Conservation (phyloP, 2,797 vertebrate genomes). For the Sylvilagus floridanus region DNA sequence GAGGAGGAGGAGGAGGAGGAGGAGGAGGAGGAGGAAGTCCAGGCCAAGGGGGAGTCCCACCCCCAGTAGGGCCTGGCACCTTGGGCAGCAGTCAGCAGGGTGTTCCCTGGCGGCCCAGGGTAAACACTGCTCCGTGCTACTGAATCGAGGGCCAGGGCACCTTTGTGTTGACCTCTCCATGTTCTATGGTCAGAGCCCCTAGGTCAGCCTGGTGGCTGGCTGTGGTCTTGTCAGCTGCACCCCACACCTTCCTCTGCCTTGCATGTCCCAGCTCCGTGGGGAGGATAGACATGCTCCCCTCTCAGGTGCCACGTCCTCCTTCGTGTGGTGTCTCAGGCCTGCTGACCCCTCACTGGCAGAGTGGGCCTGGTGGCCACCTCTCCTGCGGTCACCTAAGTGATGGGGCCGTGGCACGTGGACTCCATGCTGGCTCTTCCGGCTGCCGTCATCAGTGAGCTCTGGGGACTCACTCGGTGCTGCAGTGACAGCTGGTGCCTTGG, state of each 20-base stretch:
- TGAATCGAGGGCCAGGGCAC: background rate
- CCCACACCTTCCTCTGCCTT: background rate
- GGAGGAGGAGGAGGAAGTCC: background rate
- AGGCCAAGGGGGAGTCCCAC: background rate
- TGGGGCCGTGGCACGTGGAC: background rate
- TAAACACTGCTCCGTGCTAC: background rate
- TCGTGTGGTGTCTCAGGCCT: background rate
- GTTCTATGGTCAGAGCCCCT: background rate
- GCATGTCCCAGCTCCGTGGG: background rate
- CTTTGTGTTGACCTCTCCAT: background rate
- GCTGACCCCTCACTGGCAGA: background rate
- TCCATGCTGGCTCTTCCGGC: background rate
- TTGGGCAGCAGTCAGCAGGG: background rate
- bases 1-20: background rate
- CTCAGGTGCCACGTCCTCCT: background rate
- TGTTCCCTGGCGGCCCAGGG: background rate
- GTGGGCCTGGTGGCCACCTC: background rate
- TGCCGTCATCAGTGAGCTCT: background rate
- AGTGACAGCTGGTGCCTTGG: background rate
- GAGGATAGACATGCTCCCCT: background rate
- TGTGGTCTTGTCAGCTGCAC: background rate
- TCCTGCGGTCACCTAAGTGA: background rate
- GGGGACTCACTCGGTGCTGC: background rate
- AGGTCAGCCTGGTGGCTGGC: background rate
- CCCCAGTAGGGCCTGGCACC: background rate